Evolutionary conservation across 2,888 invertebrate genomes (phyloP), one percentile per base, ranked within the genome.

Genomic region (Alsophila aescularia): DNA sequence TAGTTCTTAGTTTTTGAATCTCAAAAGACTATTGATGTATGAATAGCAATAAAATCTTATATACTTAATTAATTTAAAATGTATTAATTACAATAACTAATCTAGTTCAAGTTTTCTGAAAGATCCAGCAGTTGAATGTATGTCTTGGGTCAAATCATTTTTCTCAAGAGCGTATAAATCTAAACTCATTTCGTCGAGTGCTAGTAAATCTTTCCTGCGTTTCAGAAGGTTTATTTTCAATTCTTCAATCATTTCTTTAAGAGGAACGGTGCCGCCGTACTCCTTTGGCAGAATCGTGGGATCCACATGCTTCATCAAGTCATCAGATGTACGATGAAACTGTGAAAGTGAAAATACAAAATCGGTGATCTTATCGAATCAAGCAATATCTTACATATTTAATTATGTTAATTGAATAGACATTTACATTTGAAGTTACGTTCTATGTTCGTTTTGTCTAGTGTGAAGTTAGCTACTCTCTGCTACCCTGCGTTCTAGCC

Each of bases 81-180:
- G 10, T 29, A 10, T n/a, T 1, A 10, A 5, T 10, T 10, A n/a
- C 0, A 12, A 9, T 36, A 16, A 49, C 9, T 93, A 97, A 88
- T 97, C 97, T 56, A 97, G 94, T 81, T 96, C 96, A 52, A 97
- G 90, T 86, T 96, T 96, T 76, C 97, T 94, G 85, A 97, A 97
- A 52, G 96, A 96, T 15, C 97, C 97, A 60, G 96, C 95, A 42
- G 96, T 93, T 1, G 96, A 96, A 59, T 94, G 95, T 44, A 96
- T 90, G 69, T 95, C 95, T 70, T 94, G 94, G 61, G 94, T 94
- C 72, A 95, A 91, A 72, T 93, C 92, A 55, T 93, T 93, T 58
- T 93, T 92, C 47, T 84, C 93, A 66, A 93, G 87, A 62, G 91
- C 93, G 63, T 94, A 92, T 57, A 96, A 87, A 83, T 96, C 94